phyloP scores from a whole-genome alignment of 2,113 vertebrate species.

The Hippocampus barbouri region DNA sequence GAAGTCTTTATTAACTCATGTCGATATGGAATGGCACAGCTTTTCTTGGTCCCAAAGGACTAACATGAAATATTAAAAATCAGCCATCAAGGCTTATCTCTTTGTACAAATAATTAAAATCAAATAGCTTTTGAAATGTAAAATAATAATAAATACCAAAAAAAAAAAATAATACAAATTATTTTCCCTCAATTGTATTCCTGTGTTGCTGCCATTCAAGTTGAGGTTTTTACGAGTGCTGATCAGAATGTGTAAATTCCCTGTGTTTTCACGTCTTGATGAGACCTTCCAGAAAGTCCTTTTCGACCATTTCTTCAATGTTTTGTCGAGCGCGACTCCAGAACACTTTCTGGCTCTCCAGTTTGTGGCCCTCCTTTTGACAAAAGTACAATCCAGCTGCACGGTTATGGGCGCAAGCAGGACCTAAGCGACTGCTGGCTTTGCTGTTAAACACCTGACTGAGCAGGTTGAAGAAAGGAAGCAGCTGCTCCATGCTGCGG shows the following conservation, averaged over 20 bases:
- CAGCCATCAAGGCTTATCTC: constrained; percentile 79
- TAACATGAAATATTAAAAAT: constrained; percentile 79
- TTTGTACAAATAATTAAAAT: constrained; percentile 96
- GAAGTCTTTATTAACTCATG: constrained; percentile 71
- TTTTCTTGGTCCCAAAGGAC: constrained; percentile 75
- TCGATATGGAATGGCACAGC: constrained; percentile 74
- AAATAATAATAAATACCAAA: constrained; percentile 79
- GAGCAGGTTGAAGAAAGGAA: constrained; percentile 95
- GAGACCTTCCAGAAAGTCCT: constrained; percentile 94
- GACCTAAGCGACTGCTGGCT: constrained; percentile 83
- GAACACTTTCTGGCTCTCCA: constrained; percentile 91
- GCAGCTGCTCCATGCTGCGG: constrained; percentile 94
- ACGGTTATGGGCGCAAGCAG: constrained; percentile 76
- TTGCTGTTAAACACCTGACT: constrained; percentile 97
- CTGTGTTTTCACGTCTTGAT: constrained; percentile 83
- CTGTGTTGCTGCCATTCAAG: constrained; percentile 53
- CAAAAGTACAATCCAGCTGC: constrained; percentile 76
- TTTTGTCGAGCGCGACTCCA: constrained; percentile 91
- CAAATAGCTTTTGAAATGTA: constrained; percentile 80
- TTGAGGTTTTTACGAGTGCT: constrained; percentile 69
- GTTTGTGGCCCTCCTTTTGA: constrained; percentile 83
- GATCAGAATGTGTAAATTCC: constrained; percentile 35
- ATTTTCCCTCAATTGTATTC: constrained; percentile 30
- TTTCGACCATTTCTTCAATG: constrained; percentile 98
- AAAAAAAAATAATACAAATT: constrained; percentile 74